Conservation (phyloP, 1,140 invertebrate genomes). For the Cydia strobilella region DNA sequence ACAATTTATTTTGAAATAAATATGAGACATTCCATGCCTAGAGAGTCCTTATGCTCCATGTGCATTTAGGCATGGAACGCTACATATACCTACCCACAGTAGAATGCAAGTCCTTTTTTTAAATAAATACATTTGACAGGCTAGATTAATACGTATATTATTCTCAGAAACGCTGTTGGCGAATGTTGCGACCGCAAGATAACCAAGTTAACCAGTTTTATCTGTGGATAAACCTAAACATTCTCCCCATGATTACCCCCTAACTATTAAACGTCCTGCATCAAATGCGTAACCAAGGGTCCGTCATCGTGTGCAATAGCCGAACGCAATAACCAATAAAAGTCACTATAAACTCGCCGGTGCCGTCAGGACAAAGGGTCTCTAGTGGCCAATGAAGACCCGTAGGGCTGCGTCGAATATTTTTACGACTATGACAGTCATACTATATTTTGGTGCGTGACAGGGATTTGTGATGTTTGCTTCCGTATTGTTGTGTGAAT, state of each 20-base stretch:
- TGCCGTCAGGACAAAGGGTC: conserved; percentile 63
- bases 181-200: background rate
- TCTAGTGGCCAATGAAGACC: conserved; percentile 53
- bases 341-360: conserved; percentile 66
- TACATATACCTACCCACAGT: no score
- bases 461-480: conserved; percentile 9
- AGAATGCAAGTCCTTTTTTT: no score
- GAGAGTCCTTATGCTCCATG: no score
- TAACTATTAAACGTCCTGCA: conserved; percentile 20
- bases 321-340: conserved; percentile 69
- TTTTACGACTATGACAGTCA: conserved; percentile 35
- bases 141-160: no score
- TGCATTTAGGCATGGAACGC: no score
- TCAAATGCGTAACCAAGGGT: conserved; percentile 54
- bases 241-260: conserved; percentile 11
- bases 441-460: conserved; percentile 28
- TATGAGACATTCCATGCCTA: no score
- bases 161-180: no score
- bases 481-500: conserved; percentile 1
- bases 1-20: no score
- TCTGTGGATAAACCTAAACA: background rate
- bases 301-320: conserved; percentile 56
- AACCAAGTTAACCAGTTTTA: background rate
- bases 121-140: no score
- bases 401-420: conserved; percentile 50